Evolutionary conservation across 2,113 vertebrate genomes (phyloP).

Genomic region (Gracilinanus agilis): DNA sequence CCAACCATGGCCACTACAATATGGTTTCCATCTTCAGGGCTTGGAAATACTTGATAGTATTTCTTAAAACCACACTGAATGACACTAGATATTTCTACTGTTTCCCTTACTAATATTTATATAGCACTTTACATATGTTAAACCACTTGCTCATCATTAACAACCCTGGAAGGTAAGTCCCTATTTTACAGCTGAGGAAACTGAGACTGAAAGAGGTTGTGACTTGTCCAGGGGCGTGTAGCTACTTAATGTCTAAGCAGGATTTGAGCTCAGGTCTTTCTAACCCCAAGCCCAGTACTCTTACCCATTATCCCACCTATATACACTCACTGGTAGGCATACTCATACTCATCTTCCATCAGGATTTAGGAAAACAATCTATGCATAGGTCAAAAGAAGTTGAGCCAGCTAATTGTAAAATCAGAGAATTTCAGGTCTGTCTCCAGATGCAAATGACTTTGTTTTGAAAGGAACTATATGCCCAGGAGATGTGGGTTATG

Average conservation of each 20-base stretch:
- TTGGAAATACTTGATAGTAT: not conserved
- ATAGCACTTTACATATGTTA: not conserved
- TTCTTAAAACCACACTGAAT: conserved; percentile 7
- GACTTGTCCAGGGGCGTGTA: not conserved
- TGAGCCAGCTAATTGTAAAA: not conserved
- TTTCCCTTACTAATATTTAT: not conserved
- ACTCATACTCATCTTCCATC: not conserved
- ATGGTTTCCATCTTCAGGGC: not conserved
- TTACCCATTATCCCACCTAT: not conserved
- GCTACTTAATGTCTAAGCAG: not conserved
- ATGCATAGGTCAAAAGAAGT: not conserved
- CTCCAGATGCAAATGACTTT: not conserved
- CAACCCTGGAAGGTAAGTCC: no score
- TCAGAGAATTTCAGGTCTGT: not conserved
- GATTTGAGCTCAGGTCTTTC: not conserved
- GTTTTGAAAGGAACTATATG: not conserved
- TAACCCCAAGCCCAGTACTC: not conserved
- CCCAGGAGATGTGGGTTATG: not conserved
- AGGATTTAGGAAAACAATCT: not conserved
- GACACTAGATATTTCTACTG: not conserved
- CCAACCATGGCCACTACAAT: not conserved
- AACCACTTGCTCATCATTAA: not conserved
- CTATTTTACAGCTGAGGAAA: not conserved
- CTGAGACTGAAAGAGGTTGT: not conserved
- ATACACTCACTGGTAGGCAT: not conserved